These are phyloP conservation scores for Trematocara macrostoma DNA, from an alignment of 2,113 vertebrate genomes.

Conservation along the genomic window DNA sequence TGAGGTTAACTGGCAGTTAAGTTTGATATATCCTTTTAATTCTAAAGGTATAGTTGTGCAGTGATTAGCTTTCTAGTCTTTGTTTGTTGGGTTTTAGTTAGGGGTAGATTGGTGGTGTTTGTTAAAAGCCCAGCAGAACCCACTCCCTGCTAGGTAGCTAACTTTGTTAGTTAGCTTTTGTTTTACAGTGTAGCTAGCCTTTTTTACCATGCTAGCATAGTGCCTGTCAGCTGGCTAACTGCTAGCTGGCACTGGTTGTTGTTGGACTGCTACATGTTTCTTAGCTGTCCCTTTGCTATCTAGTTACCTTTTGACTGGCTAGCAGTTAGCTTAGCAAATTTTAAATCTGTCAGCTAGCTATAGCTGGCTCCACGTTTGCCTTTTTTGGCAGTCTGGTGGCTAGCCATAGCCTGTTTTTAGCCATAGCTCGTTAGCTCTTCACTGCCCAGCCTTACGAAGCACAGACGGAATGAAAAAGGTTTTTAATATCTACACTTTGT, in stretches of 20 bases:
- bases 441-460: constrained; percentile 50
- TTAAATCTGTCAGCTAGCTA: not conserved
- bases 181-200: constrained; percentile 18
- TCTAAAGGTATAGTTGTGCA: not conserved
- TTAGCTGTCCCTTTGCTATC: not conserved
- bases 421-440: constrained; percentile 46
- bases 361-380: constrained; percentile 26
- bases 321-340: constrained; percentile 24
- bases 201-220: constrained; percentile 13
- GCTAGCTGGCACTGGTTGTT: not conserved
- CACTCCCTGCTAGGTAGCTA: constrained; percentile 13
- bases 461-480: not conserved
- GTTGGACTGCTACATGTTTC: not conserved
- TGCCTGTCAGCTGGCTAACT: constrained; percentile 40
- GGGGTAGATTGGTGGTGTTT: not conserved
- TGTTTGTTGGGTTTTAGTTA: not conserved
- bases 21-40: not conserved
- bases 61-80: not conserved
- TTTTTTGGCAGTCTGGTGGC: constrained; percentile 34
- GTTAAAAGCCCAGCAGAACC: not conserved
- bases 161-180: not conserved
- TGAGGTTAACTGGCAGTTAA: not conserved
- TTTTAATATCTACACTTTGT: not conserved
- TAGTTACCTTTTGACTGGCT: not conserved
- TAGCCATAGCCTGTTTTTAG: constrained; percentile 51